Conservation (phyloP, 2,797 vertebrate genomes). For the Fistularia tabacaria region DNA sequence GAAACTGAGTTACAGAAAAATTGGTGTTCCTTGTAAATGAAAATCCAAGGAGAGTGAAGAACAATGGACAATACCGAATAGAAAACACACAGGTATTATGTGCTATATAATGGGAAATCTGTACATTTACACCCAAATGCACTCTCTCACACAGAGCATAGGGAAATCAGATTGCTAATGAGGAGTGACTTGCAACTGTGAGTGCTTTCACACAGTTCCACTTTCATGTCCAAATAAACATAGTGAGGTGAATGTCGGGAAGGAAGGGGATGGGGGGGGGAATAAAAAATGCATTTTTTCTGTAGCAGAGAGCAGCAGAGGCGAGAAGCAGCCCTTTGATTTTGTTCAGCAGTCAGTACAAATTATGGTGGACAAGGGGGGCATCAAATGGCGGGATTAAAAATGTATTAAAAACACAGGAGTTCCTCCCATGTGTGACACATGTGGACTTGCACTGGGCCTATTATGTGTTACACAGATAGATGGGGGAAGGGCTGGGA, state of each 20-base stretch:
- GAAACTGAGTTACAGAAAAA: constrained; percentile 28
- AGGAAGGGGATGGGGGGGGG: constrained; percentile 10
- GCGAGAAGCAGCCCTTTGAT: constrained; percentile 65
- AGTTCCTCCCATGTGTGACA: constrained; percentile 71
- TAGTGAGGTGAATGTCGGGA: constrained; percentile 46
- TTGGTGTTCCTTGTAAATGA: constrained; percentile 31
- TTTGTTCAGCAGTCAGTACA: constrained; percentile 75
- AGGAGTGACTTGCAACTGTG: constrained; percentile 62
- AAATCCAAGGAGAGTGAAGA: constrained; percentile 41
- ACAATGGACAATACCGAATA: constrained; percentile 41
- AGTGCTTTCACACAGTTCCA: constrained; percentile 53
- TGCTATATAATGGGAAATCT: constrained; percentile 25
- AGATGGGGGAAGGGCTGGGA: constrained; percentile 27
- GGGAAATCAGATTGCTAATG: constrained; percentile 61
- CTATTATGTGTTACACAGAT: constrained; percentile 67
- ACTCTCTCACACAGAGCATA: constrained; percentile 18
- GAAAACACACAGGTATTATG: constrained; percentile 48
- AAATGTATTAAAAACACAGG: constrained; percentile 77
- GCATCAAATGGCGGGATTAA: constrained; percentile 74
- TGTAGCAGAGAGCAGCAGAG: constrained; percentile 54
- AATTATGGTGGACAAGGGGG: constrained; percentile 74
- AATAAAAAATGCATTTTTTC: constrained; percentile 63
- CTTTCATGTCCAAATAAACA: constrained; percentile 72
- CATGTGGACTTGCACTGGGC: constrained; percentile 59
- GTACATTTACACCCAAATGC: constrained; percentile 18